Evolutionary conservation across 2,888 invertebrate species (phyloP).

Genomic region (Nymphalis c-album): DNA sequence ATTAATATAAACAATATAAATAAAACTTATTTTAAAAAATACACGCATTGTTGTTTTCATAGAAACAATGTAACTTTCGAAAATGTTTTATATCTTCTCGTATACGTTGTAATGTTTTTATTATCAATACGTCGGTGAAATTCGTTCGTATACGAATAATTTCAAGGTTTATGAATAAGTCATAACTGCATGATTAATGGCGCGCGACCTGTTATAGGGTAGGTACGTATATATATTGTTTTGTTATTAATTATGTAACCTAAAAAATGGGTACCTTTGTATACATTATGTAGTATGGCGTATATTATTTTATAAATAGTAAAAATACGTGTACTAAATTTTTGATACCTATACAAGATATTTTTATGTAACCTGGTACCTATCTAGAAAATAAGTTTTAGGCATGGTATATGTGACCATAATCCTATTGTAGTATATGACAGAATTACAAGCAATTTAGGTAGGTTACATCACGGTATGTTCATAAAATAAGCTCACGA

Average conservation of each 20-base stretch:
- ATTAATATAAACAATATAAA: neutral
- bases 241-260: neutral
- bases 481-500: too few species aligned
- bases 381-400: too few species aligned
- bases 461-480: too few species aligned
- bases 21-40: constrained; percentile 41
- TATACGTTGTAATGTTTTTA: constrained; percentile 51
- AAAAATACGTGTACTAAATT: neutral
- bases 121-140: constrained; percentile 51
- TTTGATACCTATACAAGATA: too few species aligned
- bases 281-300: too few species aligned
- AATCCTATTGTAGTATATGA: too few species aligned
- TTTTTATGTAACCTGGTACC: too few species aligned
- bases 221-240: too few species aligned
- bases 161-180: constrained; percentile 20
- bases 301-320: neutral
- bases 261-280: too few species aligned
- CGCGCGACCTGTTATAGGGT: neutral
- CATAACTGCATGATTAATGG: constrained; percentile 15
- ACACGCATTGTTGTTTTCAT: constrained; percentile 48
- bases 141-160: constrained; percentile 37
- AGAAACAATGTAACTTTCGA: constrained; percentile 44
- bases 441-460: too few species aligned
- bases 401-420: too few species aligned
- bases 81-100: constrained; percentile 43